Percentiles rank a stretch among this genome's conserved stretches.
These are phyloP conservation scores for Aporophyla nigra DNA, from an alignment of 2,888 invertebrate species.

Conservation along the genomic window DNA sequence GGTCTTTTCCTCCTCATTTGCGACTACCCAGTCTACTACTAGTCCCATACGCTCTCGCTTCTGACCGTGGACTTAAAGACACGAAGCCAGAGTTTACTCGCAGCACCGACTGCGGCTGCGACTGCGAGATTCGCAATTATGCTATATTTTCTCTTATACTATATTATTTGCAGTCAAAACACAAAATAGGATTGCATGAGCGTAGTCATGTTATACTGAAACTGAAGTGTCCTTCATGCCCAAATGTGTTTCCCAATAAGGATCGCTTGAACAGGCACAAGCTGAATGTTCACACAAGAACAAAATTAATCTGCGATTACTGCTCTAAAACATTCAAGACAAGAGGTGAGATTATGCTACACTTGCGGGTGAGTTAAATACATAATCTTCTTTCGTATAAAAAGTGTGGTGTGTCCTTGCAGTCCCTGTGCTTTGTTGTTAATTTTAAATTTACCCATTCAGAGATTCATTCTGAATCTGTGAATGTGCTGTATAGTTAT, in stretches of 20 bases:
- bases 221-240: slow-evolving; percentile 24
- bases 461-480: not conserved
- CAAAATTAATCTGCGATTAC: slow-evolving; percentile 27
- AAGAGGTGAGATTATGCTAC: not conserved
- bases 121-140: not conserved
- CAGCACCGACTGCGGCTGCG: too few species aligned
- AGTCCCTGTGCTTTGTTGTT: not conserved
- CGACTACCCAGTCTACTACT: too few species aligned
- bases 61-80: too few species aligned
- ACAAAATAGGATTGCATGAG: rapidly evolving
- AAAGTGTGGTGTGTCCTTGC: not conserved
- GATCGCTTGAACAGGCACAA: rapidly evolving
- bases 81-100: too few species aligned
- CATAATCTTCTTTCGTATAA: not conserved
- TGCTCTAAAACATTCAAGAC: slow-evolving; percentile 45
- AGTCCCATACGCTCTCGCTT: too few species aligned
- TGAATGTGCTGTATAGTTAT: not conserved
- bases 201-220: not conserved
- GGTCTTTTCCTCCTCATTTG: not conserved
- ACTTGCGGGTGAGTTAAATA: slow-evolving; percentile 45
- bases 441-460: not conserved
- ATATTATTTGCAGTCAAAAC: slow-evolving; percentile 13
- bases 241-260: slow-evolving; percentile 11
- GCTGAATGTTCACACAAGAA: not conserved
- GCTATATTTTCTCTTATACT: not conserved